Evolutionary conservation across 2,113 vertebrate species (phyloP).

Genomic region (Ophiodon elongatus): DNA sequence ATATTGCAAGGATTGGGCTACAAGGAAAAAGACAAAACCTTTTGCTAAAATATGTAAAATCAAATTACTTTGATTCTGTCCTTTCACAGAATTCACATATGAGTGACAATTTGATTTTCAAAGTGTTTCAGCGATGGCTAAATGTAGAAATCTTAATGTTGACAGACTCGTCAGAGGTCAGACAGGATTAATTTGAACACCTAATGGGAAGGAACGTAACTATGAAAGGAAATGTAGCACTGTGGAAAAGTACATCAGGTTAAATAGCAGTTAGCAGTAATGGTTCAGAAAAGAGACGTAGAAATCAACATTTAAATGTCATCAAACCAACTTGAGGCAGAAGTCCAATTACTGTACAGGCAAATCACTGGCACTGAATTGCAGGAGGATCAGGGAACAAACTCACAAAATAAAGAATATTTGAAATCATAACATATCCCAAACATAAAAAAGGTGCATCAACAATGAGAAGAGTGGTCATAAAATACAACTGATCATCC

Average conservation of each 20-base stretch:
- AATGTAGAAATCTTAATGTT: background rate
- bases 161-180: background rate
- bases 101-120: background rate
- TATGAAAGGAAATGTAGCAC: background rate
- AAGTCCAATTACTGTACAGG: background rate
- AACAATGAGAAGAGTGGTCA: no score
- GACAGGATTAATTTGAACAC: background rate
- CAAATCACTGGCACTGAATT: background rate
- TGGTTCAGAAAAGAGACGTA: background rate
- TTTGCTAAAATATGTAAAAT: slow-evolving; percentile 1
- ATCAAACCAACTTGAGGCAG: background rate
- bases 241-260: background rate
- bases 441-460: no score
- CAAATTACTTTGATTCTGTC: slow-evolving; percentile 2
- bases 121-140: background rate
- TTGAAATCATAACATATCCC: no score
- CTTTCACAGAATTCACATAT: background rate
- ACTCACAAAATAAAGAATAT: no score
- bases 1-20: slow-evolving; percentile 30
- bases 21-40: slow-evolving; percentile 28
- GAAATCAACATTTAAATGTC: background rate
- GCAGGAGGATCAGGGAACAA: no score
- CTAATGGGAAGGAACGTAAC: background rate
- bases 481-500: no score
- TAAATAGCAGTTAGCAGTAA: background rate